Evolutionary conservation across 2,888 invertebrate species (phyloP).

Genomic region (Cerastoderma edule): DNA sequence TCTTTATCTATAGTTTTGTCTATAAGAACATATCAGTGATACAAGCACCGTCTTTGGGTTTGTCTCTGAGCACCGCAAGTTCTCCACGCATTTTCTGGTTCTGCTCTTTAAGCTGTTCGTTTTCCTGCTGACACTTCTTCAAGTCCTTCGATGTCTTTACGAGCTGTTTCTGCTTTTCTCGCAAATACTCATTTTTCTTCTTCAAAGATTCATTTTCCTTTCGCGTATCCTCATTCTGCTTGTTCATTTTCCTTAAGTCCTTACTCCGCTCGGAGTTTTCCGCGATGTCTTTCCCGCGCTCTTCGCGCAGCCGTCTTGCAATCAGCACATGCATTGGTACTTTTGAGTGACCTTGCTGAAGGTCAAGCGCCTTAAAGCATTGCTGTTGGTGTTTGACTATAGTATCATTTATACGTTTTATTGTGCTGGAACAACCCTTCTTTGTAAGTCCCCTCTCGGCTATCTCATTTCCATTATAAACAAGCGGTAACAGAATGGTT

Average conservation of each 20-base stretch:
- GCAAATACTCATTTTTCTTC: not conserved
- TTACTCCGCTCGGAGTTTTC: constrained; percentile 5
- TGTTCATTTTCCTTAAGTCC: constrained; percentile 11
- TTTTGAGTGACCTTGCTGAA: constrained; percentile 6
- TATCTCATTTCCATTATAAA: constrained; percentile 1
- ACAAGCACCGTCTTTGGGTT: constrained; percentile 1
- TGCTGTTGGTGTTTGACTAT: constrained; percentile 9
- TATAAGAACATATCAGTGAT: constrained; percentile 9
- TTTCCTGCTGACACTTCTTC: constrained; percentile 10
- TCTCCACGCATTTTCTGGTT: constrained; percentile 10
- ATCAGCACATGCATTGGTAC: constrained; percentile 8
- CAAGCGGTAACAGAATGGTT: constrained; percentile 2
- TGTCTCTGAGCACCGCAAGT: not conserved
- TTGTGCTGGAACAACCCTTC: constrained; percentile 9
- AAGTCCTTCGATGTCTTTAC: constrained; percentile 1
- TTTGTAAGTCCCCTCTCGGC: constrained; percentile 8
- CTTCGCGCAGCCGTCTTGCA: constrained; percentile 4
- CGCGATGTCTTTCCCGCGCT: not conserved
- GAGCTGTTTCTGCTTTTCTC: constrained; percentile 1
- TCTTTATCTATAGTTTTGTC: too few relatives aligned
- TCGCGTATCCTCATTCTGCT: constrained; percentile 4
- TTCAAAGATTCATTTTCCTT: constrained; percentile 17
- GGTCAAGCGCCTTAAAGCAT: constrained; percentile 12
- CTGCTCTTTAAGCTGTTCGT: constrained; percentile 8
- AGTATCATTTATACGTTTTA: constrained; percentile 10